phyloP scores from a whole-genome alignment of 1,140 invertebrate species.

The Cyphomyrmex costatus region DNA sequence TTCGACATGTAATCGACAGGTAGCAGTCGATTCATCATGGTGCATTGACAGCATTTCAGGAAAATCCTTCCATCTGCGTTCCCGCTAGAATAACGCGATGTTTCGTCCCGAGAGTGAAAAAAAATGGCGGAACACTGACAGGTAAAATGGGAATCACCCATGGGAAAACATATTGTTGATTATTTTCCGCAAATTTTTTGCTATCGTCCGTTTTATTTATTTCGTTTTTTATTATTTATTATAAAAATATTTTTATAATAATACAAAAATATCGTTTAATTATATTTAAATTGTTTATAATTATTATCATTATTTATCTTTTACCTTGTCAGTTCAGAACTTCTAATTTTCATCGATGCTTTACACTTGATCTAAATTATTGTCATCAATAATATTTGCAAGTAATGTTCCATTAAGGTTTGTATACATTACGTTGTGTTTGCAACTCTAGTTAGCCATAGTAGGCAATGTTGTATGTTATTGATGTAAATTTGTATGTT shows the following conservation, averaged over 20 bases:
- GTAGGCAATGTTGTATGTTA: neutral
- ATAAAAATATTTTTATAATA: neutral
- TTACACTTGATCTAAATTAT: neutral
- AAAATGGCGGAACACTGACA: constrained; percentile 1
- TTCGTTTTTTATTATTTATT: neutral
- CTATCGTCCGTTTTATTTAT: neutral
- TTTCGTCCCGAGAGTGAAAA: constrained; percentile 13
- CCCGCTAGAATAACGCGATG: constrained; percentile 40
- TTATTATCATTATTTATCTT: neutral
- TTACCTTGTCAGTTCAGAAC: neutral
- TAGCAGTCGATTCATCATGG: constrained; percentile 42
- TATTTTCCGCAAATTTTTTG: constrained; percentile 14
- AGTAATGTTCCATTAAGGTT: neutral
- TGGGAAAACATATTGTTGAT: neutral
- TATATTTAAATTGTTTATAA: neutral
- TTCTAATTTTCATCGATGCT: neutral
- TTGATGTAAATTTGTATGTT: constrained; percentile 8
- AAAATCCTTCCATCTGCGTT: constrained; percentile 19
- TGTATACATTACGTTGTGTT: neutral
- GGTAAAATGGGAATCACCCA: neutral
- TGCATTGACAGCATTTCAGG: constrained; percentile 40
- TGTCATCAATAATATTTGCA: constrained; percentile 12
- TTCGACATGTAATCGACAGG: constrained; percentile 52
- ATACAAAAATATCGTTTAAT: too few species aligned
- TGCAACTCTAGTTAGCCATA: neutral